phyloP scores from a whole-genome alignment of 2,888 invertebrate genomes.

The Tineola bisselliella region DNA sequence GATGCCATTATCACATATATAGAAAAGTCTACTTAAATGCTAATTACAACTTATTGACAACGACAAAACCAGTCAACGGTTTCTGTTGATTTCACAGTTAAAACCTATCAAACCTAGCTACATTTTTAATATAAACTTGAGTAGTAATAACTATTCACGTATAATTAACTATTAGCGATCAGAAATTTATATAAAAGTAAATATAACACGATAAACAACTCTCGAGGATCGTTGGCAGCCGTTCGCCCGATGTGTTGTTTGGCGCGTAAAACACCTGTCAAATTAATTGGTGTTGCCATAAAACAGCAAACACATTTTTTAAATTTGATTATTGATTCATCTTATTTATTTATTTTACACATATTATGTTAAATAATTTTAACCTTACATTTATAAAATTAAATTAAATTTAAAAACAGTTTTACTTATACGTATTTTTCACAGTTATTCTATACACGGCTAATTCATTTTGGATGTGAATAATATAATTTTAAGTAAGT shows the following conservation, averaged over 20 bases:
- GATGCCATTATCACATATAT: slow-evolving; percentile 40
- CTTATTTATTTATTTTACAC: too few relatives aligned
- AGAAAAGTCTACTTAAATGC: too few relatives aligned
- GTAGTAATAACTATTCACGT: not conserved
- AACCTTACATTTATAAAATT: too few relatives aligned
- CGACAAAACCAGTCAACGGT: not conserved
- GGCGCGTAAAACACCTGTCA: slow-evolving; percentile 66
- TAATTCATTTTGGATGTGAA: too few relatives aligned
- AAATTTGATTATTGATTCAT: too few relatives aligned
- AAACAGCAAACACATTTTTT: too few relatives aligned
- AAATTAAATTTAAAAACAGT: too few relatives aligned
- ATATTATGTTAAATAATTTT: not conserved
- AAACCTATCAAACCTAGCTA: not conserved
- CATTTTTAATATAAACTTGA: not conserved
- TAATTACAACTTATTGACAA: too few relatives aligned
- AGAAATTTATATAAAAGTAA: not conserved
- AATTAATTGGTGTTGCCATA: slow-evolving; percentile 21
- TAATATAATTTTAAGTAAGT: too few relatives aligned
- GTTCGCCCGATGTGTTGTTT: slow-evolving; percentile 54
- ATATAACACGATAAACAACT: not conserved
- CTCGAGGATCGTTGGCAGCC: slow-evolving; percentile 29
- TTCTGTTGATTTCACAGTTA: not conserved
- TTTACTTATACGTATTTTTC: too few relatives aligned
- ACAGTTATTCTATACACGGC: too few relatives aligned
- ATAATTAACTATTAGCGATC: not conserved